Evolutionary conservation across 2,113 vertebrate genomes (phyloP).

Genomic region (Daphoenositta chrysoptera): DNA sequence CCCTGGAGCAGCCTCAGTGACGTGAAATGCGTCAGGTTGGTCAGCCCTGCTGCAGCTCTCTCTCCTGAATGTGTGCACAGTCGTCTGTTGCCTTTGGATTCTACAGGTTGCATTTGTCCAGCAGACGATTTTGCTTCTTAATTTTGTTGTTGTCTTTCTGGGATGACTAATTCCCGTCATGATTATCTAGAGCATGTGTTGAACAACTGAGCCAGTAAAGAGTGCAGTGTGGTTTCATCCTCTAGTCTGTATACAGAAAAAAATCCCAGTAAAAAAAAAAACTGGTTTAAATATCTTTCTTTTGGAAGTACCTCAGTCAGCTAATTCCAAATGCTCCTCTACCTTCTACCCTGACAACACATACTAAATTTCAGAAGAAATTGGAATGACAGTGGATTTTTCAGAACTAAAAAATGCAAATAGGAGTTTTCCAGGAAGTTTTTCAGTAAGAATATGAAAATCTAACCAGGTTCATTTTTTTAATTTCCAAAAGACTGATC

Average conservation of each 20-base stretch:
- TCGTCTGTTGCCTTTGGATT: background rate
- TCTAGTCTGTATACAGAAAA: background rate
- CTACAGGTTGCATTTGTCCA: background rate
- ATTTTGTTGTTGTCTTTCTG: background rate
- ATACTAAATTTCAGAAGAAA: background rate
- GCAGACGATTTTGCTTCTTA: background rate
- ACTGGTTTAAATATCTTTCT: background rate
- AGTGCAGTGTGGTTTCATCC: background rate
- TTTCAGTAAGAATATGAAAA: background rate
- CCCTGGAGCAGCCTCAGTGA: background rate
- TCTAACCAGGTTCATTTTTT: background rate
- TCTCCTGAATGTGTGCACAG: background rate
- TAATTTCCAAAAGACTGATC: background rate
- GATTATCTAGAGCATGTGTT: background rate
- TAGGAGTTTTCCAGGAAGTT: background rate
- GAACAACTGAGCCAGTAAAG: background rate
- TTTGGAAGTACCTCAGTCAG: background rate
- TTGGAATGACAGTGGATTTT: background rate
- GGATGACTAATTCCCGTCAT: background rate
- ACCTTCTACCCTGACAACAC: background rate
- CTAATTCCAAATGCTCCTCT: background rate
- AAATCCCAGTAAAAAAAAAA: background rate
- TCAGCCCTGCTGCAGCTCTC: background rate
- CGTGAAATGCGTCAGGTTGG: rapidly evolving
- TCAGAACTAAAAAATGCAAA: background rate